These are phyloP conservation scores for Hypena proboscidalis DNA, from an alignment of 2,888 invertebrate genomes.

Conservation along the genomic window DNA sequence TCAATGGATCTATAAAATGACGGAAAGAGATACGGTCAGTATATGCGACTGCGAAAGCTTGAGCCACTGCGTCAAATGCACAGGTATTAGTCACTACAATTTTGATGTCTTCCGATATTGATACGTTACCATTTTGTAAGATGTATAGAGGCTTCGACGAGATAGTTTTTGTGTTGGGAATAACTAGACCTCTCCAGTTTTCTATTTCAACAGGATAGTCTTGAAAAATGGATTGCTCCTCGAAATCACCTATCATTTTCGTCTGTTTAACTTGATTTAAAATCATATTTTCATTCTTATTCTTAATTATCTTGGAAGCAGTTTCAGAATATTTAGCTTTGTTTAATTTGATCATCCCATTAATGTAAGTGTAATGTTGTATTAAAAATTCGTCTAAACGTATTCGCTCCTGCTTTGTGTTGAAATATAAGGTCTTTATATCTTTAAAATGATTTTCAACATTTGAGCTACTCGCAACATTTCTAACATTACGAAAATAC, in stretches of 20 bases:
- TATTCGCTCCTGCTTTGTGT: conserved; percentile 17
- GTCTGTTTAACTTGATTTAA: conserved; percentile 6
- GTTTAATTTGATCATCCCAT: conserved; percentile 18
- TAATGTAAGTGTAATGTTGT: conserved; percentile 19
- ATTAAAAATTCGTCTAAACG: conserved; percentile 23
- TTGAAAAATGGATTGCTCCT: conserved; percentile 6
- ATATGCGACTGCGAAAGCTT: conserved; percentile 15
- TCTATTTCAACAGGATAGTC: conserved; percentile 16
- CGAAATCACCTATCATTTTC: conserved; percentile 7
- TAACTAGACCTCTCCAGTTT: conserved; percentile 13
- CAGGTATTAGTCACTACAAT: conserved; percentile 13
- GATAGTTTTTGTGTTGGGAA: conserved; percentile 10
- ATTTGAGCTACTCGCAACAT: conserved; percentile 18
- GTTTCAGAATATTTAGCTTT: conserved; percentile 9
- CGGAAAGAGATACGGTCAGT: conserved; percentile 7
- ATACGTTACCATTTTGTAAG: conserved; percentile 15
- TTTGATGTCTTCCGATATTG: conserved; percentile 10
- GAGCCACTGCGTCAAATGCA: conserved; percentile 16
- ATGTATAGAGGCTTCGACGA: conserved; percentile 11
- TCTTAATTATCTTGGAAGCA: conserved; percentile 7
- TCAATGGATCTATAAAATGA: conserved; percentile 11
- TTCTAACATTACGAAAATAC: conserved; percentile 16
- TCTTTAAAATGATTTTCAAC: conserved; percentile 23
- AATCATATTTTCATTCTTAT: conserved; percentile 1
- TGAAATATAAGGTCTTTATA: conserved; percentile 19